phyloP scores from a whole-genome alignment of 1,140 invertebrate genomes.

The Aphaenogaster floridana region DNA sequence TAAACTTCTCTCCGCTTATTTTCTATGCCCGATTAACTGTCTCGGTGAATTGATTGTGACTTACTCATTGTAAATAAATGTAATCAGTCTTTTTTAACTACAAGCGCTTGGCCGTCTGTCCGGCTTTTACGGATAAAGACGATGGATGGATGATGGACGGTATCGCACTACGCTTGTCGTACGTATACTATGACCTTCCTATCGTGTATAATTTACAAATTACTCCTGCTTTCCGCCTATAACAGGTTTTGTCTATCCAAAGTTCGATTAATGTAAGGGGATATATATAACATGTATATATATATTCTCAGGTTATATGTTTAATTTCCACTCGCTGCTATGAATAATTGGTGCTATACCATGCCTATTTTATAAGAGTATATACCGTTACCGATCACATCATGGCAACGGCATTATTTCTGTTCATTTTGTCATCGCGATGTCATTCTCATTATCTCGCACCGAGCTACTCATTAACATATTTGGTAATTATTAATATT shows the following conservation, averaged over 20 bases:
- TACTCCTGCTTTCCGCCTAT: not conserved
- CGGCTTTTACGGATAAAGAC: slow-evolving; percentile 24
- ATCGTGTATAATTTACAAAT: not conserved
- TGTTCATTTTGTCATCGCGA: not conserved
- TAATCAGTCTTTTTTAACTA: slow-evolving; percentile 19
- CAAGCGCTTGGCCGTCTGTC: slow-evolving; percentile 29
- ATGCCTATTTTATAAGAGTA: slow-evolving; percentile 21
- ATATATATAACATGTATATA: not conserved
- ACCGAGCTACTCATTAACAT: slow-evolving; percentile 20
- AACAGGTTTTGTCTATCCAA: slow-evolving; percentile 18
- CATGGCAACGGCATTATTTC: slow-evolving; percentile 13
- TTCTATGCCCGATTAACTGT: not conserved
- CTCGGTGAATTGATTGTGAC: slow-evolving; percentile 1
- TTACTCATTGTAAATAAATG: slow-evolving; percentile 21
- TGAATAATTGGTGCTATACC: not conserved
- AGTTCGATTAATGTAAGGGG: not conserved
- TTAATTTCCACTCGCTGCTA: not conserved
- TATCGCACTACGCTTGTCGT: slow-evolving; percentile 43
- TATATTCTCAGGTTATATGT: not conserved
- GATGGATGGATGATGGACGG: slow-evolving; percentile 11
- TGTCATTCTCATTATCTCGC: slow-evolving; percentile 5
- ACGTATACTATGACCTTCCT: slow-evolving; percentile 46
- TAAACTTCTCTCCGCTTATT: slow-evolving; percentile 45
- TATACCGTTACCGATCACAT: slow-evolving; percentile 42
- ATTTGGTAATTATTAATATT: slow-evolving; percentile 20